Conservation (phyloP, 2,113 vertebrate genomes). For the Mungos mungo region DNA sequence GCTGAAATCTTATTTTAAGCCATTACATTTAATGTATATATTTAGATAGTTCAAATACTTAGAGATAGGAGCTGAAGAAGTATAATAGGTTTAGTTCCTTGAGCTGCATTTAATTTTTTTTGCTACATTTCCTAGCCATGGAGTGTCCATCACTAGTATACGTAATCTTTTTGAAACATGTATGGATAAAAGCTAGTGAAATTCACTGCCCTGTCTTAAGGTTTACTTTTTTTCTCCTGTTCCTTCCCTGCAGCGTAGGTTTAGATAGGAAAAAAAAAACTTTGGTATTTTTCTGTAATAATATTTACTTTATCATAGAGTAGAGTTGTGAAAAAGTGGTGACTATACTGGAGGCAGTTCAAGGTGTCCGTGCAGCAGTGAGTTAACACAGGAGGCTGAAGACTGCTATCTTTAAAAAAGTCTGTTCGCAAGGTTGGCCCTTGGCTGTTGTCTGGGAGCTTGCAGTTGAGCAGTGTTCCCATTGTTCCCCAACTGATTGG, state of each 20-base stretch:
- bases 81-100: neutral
- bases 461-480: neutral
- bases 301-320: neutral
- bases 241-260: neutral
- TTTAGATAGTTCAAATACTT: neutral
- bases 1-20: neutral
- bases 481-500: neutral
- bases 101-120: neutral
- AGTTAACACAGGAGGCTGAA: neutral
- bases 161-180: neutral
- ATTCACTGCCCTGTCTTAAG: neutral
- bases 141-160: neutral
- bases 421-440: neutral
- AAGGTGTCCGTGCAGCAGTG: neutral
- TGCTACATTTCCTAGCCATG: neutral
- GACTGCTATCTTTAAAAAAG: neutral
- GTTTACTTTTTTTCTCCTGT: neutral
- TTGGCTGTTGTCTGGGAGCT: neutral
- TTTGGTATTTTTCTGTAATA: neutral
- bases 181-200: neutral
- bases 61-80: neutral
- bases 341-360: neutral
- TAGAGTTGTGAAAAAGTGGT: neutral
- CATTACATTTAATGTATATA: neutral
- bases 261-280: neutral